Conservation (phyloP, 92 coral and sea anemone genomes). For the Phenganax marumi region DNA sequence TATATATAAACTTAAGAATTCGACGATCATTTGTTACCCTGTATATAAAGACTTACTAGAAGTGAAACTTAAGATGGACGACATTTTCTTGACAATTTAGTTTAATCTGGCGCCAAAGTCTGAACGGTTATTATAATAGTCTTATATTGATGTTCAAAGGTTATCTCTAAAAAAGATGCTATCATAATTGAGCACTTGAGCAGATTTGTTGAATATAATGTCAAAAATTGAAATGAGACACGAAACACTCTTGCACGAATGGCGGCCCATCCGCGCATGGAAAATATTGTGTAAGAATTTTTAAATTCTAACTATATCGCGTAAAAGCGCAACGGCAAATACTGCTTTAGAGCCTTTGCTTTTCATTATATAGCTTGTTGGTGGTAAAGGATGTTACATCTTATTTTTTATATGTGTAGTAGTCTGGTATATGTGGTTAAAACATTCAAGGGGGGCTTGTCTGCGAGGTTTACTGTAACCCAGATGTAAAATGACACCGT, state of each 20-base stretch:
- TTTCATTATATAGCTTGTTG: too few species aligned
- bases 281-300: background rate
- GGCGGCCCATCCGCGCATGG: background rate
- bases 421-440: too few species aligned
- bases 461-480: too few species aligned
- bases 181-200: slow-evolving; percentile 4
- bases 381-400: too few species aligned
- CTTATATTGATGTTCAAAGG: background rate
- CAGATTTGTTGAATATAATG: slow-evolving; percentile 8
- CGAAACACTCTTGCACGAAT: background rate
- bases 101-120: slow-evolving; percentile 4
- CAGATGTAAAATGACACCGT: too few species aligned
- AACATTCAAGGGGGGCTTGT: too few species aligned
- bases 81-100: background rate
- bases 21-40: background rate
- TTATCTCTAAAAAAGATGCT: background rate
- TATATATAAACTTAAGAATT: background rate
- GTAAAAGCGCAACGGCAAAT: too few species aligned
- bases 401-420: too few species aligned
- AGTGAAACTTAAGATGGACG: background rate
- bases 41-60: background rate
- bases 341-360: too few species aligned
- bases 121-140: background rate
- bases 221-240: slow-evolving; percentile 7
- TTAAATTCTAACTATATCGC: too few species aligned